A percentile compares a stretch with the other conserved stretches of the same genome.
Conservation (phyloP, 92 coral and sea anemone genomes). For the Ricordea florida region DNA sequence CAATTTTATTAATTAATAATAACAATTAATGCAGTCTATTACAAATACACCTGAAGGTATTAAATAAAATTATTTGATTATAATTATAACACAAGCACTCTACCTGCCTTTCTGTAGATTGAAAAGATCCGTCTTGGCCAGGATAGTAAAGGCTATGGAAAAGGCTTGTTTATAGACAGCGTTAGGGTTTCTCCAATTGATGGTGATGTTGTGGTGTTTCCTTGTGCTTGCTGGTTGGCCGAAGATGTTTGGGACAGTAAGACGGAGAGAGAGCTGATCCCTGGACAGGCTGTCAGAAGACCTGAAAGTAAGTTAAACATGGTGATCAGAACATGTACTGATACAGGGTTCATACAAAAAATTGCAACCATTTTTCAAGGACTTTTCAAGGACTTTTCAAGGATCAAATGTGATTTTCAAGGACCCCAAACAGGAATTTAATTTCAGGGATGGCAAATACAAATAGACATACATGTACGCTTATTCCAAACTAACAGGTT, state of each 20-base stretch:
- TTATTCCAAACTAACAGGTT: too few relatives aligned
- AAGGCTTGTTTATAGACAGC: slow-evolving; percentile 84
- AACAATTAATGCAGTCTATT: too few relatives aligned
- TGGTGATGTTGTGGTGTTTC: slow-evolving; percentile 57
- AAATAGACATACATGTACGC: too few relatives aligned
- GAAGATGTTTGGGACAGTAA: slow-evolving; percentile 92
- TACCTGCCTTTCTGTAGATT: slow-evolving; percentile 16
- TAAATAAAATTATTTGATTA: background rate
- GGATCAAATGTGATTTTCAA: too few relatives aligned
- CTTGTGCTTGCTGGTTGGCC: slow-evolving; percentile 89
- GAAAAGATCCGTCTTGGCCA: slow-evolving; percentile 86
- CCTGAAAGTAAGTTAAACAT: slow-evolving; percentile 76
- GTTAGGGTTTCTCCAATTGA: slow-evolving; percentile 66
- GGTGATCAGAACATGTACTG: too few relatives aligned
- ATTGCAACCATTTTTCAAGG: too few relatives aligned
- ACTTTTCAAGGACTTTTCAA: too few relatives aligned
- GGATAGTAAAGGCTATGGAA: slow-evolving; percentile 87
- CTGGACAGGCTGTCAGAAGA: slow-evolving; percentile 76
- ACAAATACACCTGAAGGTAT: too few relatives aligned
- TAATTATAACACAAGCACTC: background rate
- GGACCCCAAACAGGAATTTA: too few relatives aligned
- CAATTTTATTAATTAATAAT: too few relatives aligned
- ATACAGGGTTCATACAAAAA: too few relatives aligned
- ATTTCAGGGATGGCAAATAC: too few relatives aligned
- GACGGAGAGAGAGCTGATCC: slow-evolving; percentile 73